Conservation (phyloP, 2,888 invertebrate species). For the Electrophaes corylata region DNA sequence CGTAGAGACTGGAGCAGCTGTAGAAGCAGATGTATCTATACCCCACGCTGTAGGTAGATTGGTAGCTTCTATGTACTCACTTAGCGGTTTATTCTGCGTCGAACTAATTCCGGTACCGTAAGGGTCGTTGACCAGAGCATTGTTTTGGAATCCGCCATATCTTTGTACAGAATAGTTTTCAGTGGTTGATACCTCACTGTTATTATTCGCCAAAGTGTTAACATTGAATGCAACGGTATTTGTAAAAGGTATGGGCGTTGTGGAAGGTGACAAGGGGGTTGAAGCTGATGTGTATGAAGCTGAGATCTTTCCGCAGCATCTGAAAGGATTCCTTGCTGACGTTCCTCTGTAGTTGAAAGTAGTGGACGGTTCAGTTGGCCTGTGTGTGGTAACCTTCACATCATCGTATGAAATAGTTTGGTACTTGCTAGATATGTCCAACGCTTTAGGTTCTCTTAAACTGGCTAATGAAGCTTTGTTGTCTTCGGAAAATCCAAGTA, state of each 20-base stretch:
- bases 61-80: constrained; percentile 74
- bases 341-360: constrained; percentile 54
- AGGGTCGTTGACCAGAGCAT: constrained; percentile 63
- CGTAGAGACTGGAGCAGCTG: constrained; percentile 58
- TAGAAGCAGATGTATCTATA: constrained; percentile 61
- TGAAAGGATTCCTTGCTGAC: constrained; percentile 65
- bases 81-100: constrained; percentile 73
- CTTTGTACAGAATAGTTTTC: constrained; percentile 61
- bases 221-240: constrained; percentile 69
- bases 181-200: constrained; percentile 59
- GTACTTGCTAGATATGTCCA: constrained; percentile 51
- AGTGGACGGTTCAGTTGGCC: constrained; percentile 54
- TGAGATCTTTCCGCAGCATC: constrained; percentile 75
- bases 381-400: constrained; percentile 47
- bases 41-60: constrained; percentile 78
- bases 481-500: constrained; percentile 90
- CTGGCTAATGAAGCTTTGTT: constrained; percentile 61
- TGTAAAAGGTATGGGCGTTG: constrained; percentile 67
- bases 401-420: constrained; percentile 38
- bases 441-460: constrained; percentile 73
- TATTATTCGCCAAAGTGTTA: constrained; percentile 55
- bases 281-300: constrained; percentile 74
- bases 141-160: constrained; percentile 77
- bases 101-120: constrained; percentile 76
- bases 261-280: constrained; percentile 53